These are phyloP conservation scores for Styela plicata DNA, from an alignment of 23 tunicate genomes.

Conservation along the genomic window DNA sequence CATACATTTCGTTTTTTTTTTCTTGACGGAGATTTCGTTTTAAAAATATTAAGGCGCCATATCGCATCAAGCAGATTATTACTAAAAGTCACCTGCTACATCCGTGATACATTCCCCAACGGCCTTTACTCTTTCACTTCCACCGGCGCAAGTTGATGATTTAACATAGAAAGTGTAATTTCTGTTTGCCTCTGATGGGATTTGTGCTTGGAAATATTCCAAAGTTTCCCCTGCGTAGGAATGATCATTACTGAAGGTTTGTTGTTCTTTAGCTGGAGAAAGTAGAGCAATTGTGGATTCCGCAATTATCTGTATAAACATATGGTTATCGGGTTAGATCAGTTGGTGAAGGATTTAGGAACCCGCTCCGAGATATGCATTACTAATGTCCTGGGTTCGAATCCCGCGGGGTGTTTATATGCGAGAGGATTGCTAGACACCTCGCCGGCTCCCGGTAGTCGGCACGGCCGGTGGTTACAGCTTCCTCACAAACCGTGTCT, in stretches of 20 bases:
- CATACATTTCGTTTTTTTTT: too few species aligned
- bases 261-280: not conserved
- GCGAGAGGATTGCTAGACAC: too few species aligned
- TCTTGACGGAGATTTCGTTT: too few species aligned
- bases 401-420: too few species aligned
- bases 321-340: not conserved
- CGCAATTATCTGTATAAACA: not conserved
- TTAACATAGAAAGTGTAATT: not conserved
- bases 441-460: too few species aligned
- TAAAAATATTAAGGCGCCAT: not conserved
- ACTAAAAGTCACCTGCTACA: not conserved
- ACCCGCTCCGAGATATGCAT: too few species aligned
- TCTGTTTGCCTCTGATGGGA: not conserved
- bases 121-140: not conserved
- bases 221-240: not conserved
- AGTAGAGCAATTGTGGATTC: not conserved
- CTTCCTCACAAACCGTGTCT: too few species aligned
- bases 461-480: too few species aligned
- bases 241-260: not conserved
- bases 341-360: too few species aligned
- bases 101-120: not conserved
- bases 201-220: not conserved
- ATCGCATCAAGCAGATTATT: not conserved
- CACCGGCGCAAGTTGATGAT: not conserved
- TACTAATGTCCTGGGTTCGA: too few species aligned